Conservation (phyloP, 2,113 vertebrate species). For the Phyllostomus hastatus region DNA sequence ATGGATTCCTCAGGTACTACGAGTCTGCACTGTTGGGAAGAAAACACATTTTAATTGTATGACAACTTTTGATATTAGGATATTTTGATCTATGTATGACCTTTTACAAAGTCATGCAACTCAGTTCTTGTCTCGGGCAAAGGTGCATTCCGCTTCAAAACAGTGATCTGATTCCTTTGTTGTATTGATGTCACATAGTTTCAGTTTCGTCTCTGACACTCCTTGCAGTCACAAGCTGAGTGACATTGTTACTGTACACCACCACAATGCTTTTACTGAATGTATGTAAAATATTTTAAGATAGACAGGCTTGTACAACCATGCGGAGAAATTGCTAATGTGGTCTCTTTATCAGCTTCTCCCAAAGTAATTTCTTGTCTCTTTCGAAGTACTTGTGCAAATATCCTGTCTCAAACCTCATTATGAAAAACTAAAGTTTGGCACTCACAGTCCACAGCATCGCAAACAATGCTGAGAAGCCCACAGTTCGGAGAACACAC, state of each 20-base stretch:
- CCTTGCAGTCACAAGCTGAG: background rate
- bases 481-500: background rate
- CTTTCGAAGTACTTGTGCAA: background rate
- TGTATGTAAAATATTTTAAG: background rate
- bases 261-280: background rate
- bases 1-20: background rate
- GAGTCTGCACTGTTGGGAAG: background rate
- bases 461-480: background rate
- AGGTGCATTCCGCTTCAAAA: background rate
- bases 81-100: background rate
- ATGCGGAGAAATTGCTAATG: background rate
- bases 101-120: background rate
- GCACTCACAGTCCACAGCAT: background rate
- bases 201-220: background rate
- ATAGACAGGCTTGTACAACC: background rate
- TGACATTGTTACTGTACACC: accelerated
- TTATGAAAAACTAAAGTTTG: background rate
- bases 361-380: background rate
- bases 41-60: background rate
- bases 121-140: background rate
- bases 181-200: background rate
- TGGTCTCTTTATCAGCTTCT: background rate
- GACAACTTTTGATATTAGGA: background rate
- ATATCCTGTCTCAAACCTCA: background rate
- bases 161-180: background rate